Evolutionary conservation across 2,113 vertebrate species (phyloP), one percentile per base, ranked within the genome.

Genomic region (Irena cyanogastra): DNA sequence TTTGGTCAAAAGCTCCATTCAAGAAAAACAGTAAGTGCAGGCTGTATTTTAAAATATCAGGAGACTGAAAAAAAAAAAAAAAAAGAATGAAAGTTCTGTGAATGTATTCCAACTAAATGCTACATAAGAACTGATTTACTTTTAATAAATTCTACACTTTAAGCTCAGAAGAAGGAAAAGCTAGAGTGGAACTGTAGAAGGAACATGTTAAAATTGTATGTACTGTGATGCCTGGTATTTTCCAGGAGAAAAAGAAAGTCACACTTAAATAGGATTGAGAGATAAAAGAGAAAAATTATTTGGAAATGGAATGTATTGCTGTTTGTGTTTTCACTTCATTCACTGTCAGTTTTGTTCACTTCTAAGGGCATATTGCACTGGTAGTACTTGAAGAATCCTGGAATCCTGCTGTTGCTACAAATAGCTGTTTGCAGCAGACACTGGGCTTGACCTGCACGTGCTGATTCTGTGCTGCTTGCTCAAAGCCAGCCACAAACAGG

Each of bases 381-480:
- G 23, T 47, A 39, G 39, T 19, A n/a, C 19, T 45, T 49, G 26
- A 54, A 21, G 37, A 65, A 54, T 6, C 1, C 16, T 41, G 22
- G 37, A 65, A 54, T 6, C 1, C 16, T 41, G 22, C 3, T 60
- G 12, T 35, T 68, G 33, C 26, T 59, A 13, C 37, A 57, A 42
- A 39, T 80, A 37, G 30, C 9, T 56, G 13, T 71, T 85, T 59
- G 7, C 27, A 65, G 2, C 30, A 12, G 10, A 11, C n/a, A 7
- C 13, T 65, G 35, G 49, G 30, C 11, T 41, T 65, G 78, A 39
- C 18, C 10, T 42, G 33, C 49, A 17, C 6, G 3, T 0, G 1
- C 7, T 23, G 19, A 6, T 52, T 44, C 21, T 57, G n/a, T 61
- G 45, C 18, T 54, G 41, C 45, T 35, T 60, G 19, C n/a, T 85